Percentiles rank a stretch among this genome's conserved stretches.
These are phyloP conservation scores for Deilephila porcellus DNA, from an alignment of 2,888 invertebrate species.

Conservation along the genomic window DNA sequence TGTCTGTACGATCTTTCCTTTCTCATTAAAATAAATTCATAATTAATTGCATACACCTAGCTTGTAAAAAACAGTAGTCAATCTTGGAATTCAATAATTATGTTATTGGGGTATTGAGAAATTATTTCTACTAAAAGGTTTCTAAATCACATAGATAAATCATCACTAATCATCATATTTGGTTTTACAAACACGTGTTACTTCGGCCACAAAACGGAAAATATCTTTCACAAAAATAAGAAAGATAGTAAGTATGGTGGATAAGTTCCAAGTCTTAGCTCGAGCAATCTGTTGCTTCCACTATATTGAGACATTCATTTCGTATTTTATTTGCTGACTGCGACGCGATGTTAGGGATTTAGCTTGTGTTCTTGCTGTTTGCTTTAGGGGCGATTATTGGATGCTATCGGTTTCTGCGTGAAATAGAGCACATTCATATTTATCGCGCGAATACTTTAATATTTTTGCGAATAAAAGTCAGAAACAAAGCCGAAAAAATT, in stretches of 20 bases:
- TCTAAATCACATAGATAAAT: no score
- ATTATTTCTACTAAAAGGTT: no score
- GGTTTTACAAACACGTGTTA: no score
- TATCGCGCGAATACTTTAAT: not conserved
- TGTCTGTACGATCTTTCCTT: no score
- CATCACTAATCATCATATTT: no score
- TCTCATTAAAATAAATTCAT: no score
- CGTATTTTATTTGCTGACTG: slow-evolving; percentile 54
- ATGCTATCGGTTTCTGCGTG: slow-evolving; percentile 35
- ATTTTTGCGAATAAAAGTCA: not conserved
- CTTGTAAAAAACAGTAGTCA: no score
- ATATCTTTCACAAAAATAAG: no score
- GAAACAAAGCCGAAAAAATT: not conserved
- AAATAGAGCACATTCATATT: not conserved
- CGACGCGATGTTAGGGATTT: slow-evolving; percentile 45
- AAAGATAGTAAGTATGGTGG: not conserved
- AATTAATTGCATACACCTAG: no score
- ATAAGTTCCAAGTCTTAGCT: slow-evolving; percentile 27
- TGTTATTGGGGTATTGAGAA: no score
- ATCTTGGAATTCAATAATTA: no score
- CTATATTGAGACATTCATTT: slow-evolving; percentile 60
- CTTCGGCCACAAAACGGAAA: no score
- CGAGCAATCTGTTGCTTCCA: slow-evolving; percentile 50
- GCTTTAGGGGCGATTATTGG: slow-evolving; percentile 49
- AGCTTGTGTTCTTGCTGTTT: slow-evolving; percentile 44